Percentiles rank a stretch among this genome's conserved stretches.
These are phyloP conservation scores for Chloropsis cyanopogon DNA, from an alignment of 2,113 vertebrate species.

Conservation along the genomic window DNA sequence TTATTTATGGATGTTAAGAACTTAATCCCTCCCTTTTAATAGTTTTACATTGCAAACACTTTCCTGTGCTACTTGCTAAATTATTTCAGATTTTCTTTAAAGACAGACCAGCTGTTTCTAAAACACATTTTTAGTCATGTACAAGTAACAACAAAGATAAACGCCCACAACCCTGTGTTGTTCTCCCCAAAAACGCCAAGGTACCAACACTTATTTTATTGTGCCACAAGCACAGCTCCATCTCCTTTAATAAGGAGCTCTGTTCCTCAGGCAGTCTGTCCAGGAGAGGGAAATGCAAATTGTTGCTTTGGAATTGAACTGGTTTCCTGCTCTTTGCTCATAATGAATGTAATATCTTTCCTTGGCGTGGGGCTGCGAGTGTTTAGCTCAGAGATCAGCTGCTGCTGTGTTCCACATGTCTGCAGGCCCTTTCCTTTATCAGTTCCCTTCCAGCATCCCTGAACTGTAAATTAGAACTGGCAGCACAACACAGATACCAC, in stretches of 20 bases:
- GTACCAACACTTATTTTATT: neutral
- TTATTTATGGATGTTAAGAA: neutral
- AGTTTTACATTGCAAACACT: neutral
- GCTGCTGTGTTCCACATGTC: neutral
- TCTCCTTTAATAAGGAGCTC: neutral
- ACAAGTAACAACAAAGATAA: neutral
- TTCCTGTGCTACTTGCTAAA: neutral
- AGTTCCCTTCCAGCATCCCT: neutral
- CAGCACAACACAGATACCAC: neutral
- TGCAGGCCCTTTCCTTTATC: neutral
- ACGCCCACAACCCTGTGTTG: neutral
- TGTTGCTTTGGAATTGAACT: constrained; percentile 14
- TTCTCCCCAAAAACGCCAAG: neutral
- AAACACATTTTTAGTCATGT: neutral
- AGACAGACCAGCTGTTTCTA: neutral
- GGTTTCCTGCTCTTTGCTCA: constrained; percentile 43
- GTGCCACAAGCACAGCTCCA: neutral
- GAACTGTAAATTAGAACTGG: neutral
- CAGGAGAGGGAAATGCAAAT: constrained; percentile 33
- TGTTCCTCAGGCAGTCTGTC: constrained; percentile 3
- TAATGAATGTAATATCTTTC: neutral
- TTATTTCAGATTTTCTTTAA: neutral
- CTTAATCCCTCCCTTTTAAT: neutral
- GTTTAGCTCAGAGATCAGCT: neutral
- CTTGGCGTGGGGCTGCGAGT: neutral